A percentile compares a stretch with the other conserved stretches of the same genome.
Conservation (phyloP, 1,140 invertebrate genomes). For the Trichonephila inaurata region DNA sequence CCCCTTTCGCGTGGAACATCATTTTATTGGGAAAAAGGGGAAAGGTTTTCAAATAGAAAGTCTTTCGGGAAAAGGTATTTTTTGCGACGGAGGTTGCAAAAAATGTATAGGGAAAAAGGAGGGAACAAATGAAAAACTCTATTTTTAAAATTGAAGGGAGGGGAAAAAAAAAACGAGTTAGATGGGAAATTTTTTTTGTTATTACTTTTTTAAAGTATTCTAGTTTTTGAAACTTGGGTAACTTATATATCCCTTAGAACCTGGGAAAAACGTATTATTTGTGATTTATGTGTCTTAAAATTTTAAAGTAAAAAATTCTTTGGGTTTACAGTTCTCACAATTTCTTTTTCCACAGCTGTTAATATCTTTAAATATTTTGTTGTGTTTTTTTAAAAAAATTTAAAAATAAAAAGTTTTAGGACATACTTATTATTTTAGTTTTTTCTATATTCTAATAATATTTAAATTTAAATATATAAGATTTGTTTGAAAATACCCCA, state of each 20-base stretch:
- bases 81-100: not conserved
- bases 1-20: not conserved
- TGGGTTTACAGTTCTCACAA: too few relatives aligned
- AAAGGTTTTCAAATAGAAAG: not conserved
- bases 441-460: too few relatives aligned
- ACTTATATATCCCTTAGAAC: not conserved
- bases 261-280: not conserved
- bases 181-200: not conserved
- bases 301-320: too few relatives aligned
- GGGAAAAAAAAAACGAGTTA: not conserved
- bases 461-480: too few relatives aligned
- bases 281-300: not conserved
- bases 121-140: not conserved
- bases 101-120: not conserved
- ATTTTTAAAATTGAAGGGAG: not conserved
- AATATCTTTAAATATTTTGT: too few relatives aligned
- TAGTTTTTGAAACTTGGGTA: not conserved
- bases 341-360: too few relatives aligned
- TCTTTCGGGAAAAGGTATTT: not conserved
- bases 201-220: not conserved
- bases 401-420: too few relatives aligned
- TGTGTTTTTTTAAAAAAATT: too few relatives aligned
- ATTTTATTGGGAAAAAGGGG: constrained; percentile 7
- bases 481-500: too few relatives aligned
- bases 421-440: too few relatives aligned